Base-by-base conservation (phyloP, 2,888 invertebrate species). In the Hirtodrosophila histrioides region DNA sequence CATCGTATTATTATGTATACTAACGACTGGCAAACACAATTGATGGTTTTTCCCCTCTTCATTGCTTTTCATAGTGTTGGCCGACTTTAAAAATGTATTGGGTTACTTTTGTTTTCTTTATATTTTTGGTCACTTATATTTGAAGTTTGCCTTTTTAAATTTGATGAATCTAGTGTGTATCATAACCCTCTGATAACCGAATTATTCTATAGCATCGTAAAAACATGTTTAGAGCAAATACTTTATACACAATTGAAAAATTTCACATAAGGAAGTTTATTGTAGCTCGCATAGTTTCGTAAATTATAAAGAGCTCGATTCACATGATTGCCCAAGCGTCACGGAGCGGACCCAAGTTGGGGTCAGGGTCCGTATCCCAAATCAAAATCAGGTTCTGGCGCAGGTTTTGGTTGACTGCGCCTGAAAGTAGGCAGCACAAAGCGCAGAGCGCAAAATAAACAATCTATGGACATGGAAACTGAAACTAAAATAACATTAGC, bases 231-330 rank as follows among this genome's bases (percentile, higher is more conserved):
- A 11, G 1, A 39, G 11, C 35, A 35, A 35, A 27, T 43, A 24
- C 29, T 44, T 44, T 44, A 11, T 41, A 3, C 9, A 41, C 7
- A 31, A 31, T 31, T 8, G 31, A 9, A 31, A 31, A 31, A 4
- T 43, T 48, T 37, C 10, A 12, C 50, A 49, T 55, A 46, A n/a
- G 27, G 27, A 27, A 27, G 5, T 6, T 31, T 7, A 31, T 3
- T 31, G 75, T 75, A 65, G 70, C 44, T 68, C 72, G 72, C 57
- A 76, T 77, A 69, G 77, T 76, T 70, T 70, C 70, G 60, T 74
- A 76, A 88, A 84, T 88, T 88, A 87, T 75, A 88, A 81, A 81
- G 78, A 88, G 79, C 79, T 88, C 78, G 73, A 88, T 88, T 75
- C 88, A 88, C 87, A 88, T 88, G 88, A 88, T 88, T 87, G 81